Evolutionary conservation across 2,888 invertebrate species (phyloP).

Genomic region (Cryptophagus acutangulus): DNA sequence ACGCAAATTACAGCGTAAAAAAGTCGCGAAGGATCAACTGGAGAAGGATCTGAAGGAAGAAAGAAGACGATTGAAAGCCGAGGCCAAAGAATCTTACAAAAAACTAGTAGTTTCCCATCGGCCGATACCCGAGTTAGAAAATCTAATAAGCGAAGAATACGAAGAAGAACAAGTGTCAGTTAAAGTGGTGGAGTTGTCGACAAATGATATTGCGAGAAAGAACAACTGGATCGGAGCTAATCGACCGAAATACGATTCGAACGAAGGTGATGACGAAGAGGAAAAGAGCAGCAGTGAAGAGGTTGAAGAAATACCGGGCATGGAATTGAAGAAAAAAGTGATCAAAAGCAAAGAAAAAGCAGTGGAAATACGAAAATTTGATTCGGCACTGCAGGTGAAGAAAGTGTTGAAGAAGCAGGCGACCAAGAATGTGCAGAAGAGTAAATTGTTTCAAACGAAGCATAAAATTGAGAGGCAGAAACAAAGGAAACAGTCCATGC

Average conservation of each 20-base stretch:
- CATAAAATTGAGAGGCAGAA: constrained; percentile 64
- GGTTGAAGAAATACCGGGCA: constrained; percentile 45
- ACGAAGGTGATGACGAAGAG: constrained; percentile 37
- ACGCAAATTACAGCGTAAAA: constrained; percentile 70
- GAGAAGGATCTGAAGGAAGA: constrained; percentile 69
- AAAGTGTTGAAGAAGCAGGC: constrained; percentile 66
- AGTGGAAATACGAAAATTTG: constrained; percentile 38
- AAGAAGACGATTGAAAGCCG: constrained; percentile 66
- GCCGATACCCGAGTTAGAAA: constrained; percentile 65
- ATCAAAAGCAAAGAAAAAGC: constrained; percentile 29
- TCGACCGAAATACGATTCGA: constrained; percentile 45
- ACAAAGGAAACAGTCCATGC: constrained; percentile 63
- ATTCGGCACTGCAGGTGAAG: constrained; percentile 65
- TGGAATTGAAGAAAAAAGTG: constrained; percentile 43
- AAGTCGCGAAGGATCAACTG: constrained; percentile 69
- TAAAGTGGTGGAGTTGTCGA: constrained; percentile 69
- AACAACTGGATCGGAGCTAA: constrained; percentile 71
- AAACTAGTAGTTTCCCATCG: constrained; percentile 67
- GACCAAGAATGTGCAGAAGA: constrained; percentile 67
- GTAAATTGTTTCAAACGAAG: constrained; percentile 72
- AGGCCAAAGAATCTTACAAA: constrained; percentile 69
- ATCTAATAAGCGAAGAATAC: constrained; percentile 65
- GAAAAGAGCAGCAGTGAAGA: constrained; percentile 29
- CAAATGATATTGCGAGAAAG: constrained; percentile 64
- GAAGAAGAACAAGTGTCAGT: constrained; percentile 74